These are phyloP conservation scores for Sternotherus odoratus DNA, from an alignment of 2,797 vertebrate species.

Conservation along the genomic window DNA sequence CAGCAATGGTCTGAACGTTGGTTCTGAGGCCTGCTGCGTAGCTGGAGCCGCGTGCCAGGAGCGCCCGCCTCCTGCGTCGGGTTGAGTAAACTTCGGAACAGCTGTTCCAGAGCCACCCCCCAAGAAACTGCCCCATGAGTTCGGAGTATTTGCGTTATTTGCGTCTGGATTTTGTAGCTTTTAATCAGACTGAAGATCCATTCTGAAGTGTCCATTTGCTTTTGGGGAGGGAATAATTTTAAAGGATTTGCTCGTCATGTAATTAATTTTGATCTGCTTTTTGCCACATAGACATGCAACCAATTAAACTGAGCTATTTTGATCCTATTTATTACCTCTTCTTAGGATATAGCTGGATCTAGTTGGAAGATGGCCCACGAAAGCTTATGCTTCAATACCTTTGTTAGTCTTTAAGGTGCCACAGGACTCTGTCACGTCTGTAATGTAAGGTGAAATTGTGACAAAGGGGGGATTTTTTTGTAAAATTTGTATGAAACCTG, in stretches of 20 bases:
- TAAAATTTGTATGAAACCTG: too few species aligned
- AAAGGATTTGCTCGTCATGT: background rate
- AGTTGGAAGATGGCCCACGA: too few species aligned
- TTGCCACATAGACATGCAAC: background rate
- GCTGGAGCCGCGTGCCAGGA: background rate
- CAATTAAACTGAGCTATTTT: background rate
- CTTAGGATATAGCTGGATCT: too few species aligned
- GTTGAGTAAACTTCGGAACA: background rate
- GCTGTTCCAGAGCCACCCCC: rapidly evolving
- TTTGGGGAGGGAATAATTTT: background rate
- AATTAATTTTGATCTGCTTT: background rate
- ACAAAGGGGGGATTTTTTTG: too few species aligned
- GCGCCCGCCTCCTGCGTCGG: background rate
- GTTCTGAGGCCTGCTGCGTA: background rate
- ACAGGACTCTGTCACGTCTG: background rate
- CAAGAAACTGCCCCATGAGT: background rate
- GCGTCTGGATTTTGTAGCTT: background rate
- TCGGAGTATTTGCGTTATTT: background rate
- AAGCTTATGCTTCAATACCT: too few species aligned
- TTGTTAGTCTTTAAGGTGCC: too few species aligned
- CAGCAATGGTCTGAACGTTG: too few species aligned
- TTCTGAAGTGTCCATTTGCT: background rate
- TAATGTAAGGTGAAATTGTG: background rate
- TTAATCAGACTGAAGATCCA: background rate
- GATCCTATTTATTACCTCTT: background rate